Evolutionary conservation across 2,888 invertebrate species (phyloP).

Genomic region (Clanis bilineata): DNA sequence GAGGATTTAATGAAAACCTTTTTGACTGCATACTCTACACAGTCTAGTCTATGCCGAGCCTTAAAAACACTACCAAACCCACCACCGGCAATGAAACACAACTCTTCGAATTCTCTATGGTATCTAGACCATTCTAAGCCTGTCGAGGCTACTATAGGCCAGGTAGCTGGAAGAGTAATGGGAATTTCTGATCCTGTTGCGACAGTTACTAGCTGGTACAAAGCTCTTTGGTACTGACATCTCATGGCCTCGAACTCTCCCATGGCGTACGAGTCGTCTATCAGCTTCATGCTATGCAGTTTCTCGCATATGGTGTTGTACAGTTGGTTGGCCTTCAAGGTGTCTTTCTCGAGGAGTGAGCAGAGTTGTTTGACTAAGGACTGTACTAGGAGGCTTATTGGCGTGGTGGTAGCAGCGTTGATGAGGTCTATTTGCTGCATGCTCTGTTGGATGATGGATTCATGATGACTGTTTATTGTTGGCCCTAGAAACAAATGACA

Average conservation of each 20-base stretch:
- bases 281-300: conserved; percentile 85
- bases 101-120: conserved; percentile 86
- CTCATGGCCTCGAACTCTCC: conserved; percentile 87
- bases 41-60: conserved; percentile 88
- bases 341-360: conserved; percentile 84
- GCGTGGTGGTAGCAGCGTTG: conserved; percentile 74
- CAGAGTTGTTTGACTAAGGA: conserved; percentile 87
- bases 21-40: conserved; percentile 90
- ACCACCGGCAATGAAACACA: conserved; percentile 86
- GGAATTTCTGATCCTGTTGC: conserved; percentile 81
- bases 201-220: conserved; percentile 84
- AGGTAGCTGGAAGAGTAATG: conserved; percentile 69
- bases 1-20: conserved; percentile 86
- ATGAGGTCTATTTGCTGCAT: conserved; percentile 66
- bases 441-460: conserved; percentile 59
- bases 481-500: conserved; percentile 54
- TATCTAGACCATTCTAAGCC: conserved; percentile 85
- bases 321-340: conserved; percentile 78
- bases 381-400: conserved; percentile 86
- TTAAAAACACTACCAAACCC: conserved; percentile 90
- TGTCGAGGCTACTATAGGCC: conserved; percentile 78
- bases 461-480: conserved; percentile 53
- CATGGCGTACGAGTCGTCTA: conserved; percentile 86
- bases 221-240: conserved; percentile 85
- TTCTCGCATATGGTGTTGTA: conserved; percentile 87